A percentile compares a stretch with the other conserved stretches of the same genome.
These are phyloP conservation scores for Drosophila aff. DNA, from an alignment of 1,140 invertebrate genomes.

Conservation along the genomic window DNA sequence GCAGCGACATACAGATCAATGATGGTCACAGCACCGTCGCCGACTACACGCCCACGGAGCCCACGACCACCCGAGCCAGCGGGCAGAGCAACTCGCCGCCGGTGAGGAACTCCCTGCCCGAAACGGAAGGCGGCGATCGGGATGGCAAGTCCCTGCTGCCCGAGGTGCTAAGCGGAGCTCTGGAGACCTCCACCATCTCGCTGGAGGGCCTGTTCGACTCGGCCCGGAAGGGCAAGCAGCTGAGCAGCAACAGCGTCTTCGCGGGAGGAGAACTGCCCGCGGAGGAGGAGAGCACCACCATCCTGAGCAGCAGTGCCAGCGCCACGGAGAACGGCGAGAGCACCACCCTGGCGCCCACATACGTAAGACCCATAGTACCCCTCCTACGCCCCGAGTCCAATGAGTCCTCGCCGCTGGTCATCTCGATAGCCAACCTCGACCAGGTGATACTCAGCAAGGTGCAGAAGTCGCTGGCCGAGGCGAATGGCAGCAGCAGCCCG, in stretches of 20 bases:
- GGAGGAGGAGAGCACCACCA: slow-evolving; percentile 18
- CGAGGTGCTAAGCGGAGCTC: slow-evolving; percentile 67
- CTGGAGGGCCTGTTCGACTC: slow-evolving; percentile 88
- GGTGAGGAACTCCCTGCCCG: slow-evolving; percentile 63
- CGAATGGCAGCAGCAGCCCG: slow-evolving; percentile 10
- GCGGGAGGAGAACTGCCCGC: neutral
- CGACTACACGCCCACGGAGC: slow-evolving; percentile 79
- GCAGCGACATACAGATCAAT: slow-evolving; percentile 79
- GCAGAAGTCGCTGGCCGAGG: slow-evolving; percentile 50
- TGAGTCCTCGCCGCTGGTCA: slow-evolving; percentile 84
- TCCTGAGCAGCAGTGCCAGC: slow-evolving; percentile 15
- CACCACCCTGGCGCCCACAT: slow-evolving; percentile 44
- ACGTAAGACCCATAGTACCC: slow-evolving; percentile 83
- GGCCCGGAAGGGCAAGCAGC: slow-evolving; percentile 79
- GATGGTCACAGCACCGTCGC: slow-evolving; percentile 81
- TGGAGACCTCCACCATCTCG: slow-evolving; percentile 88
- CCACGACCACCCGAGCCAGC: slow-evolving; percentile 10
- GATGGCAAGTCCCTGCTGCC: slow-evolving; percentile 73
- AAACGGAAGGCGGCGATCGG: slow-evolving; percentile 51
- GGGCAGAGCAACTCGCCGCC: slow-evolving; percentile 37
- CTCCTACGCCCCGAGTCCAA: slow-evolving; percentile 82
- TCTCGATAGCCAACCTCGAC: slow-evolving; percentile 85
- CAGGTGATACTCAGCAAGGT: slow-evolving; percentile 84
- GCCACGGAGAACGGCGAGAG: slow-evolving; percentile 18
- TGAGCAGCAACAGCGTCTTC: slow-evolving; percentile 42